Evolutionary conservation across 2,113 vertebrate species (phyloP).

Genomic region (Lutjanus erythropterus): DNA sequence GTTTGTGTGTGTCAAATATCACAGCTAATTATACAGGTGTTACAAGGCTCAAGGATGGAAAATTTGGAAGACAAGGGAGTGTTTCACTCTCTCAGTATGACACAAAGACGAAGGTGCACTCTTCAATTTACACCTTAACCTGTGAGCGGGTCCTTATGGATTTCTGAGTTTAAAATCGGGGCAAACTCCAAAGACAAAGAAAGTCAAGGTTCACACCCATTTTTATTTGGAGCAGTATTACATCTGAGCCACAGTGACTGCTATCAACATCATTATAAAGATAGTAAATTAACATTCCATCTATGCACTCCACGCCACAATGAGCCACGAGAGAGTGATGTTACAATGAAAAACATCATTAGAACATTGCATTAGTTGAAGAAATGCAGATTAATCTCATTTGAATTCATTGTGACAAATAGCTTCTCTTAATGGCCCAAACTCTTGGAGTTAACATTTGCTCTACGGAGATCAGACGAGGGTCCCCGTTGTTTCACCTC

Average conservation of each 20-base stretch:
- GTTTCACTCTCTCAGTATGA: slow-evolving; percentile 54
- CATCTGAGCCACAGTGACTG: not conserved
- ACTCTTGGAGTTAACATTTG: slow-evolving; percentile 54
- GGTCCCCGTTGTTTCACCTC: slow-evolving; percentile 50
- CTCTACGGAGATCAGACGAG: slow-evolving; percentile 31
- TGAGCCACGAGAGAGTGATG: slow-evolving; percentile 12
- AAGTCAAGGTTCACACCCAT: not conserved
- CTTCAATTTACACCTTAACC: slow-evolving; percentile 46
- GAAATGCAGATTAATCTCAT: slow-evolving; percentile 34
- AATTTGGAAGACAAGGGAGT: slow-evolving; percentile 18
- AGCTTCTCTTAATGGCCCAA: slow-evolving; percentile 49
- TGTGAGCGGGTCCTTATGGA: slow-evolving; percentile 1
- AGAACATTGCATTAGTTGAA: slow-evolving; percentile 1
- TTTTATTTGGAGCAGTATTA: slow-evolving; percentile 11
- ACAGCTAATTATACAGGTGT: slow-evolving; percentile 59
- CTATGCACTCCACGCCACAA: not conserved
- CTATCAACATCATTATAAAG: slow-evolving; percentile 1
- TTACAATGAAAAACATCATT: slow-evolving; percentile 44
- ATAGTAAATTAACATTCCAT: slow-evolving; percentile 18
- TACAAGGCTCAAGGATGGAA: slow-evolving; percentile 26
- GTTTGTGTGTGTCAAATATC: slow-evolving; percentile 18
- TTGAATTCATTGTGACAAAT: slow-evolving; percentile 40
- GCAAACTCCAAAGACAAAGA: not conserved
- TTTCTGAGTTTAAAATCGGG: slow-evolving; percentile 10
- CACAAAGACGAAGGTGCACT: slow-evolving; percentile 8